Percentiles rank a stretch among this genome's conserved stretches.
Evolutionary conservation across 2,113 vertebrate species (phyloP).

Genomic region (Lanius collurio): DNA sequence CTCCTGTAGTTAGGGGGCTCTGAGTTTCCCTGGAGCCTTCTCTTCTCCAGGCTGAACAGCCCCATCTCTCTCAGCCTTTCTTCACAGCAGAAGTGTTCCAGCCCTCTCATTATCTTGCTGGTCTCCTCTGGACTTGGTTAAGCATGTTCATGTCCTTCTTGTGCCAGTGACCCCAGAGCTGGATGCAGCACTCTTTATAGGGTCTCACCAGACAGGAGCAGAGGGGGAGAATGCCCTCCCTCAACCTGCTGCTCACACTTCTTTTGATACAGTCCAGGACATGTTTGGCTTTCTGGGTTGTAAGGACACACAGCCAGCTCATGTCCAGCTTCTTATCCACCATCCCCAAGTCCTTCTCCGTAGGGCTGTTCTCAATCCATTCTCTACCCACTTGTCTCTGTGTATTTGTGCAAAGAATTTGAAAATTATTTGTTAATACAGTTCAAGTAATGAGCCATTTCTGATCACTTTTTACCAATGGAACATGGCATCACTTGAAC

Average conservation of each 20-base stretch:
- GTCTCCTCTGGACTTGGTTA: not conserved
- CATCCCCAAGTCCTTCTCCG: not conserved
- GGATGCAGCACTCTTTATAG: not conserved
- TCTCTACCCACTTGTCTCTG: not conserved
- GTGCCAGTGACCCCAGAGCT: not conserved
- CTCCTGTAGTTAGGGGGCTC: not conserved
- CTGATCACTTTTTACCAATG: not conserved
- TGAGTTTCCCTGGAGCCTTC: not conserved
- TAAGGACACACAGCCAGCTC: not conserved
- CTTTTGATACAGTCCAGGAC: not conserved
- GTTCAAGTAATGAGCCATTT: not conserved
- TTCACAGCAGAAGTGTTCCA: not conserved
- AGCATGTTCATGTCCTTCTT: not conserved
- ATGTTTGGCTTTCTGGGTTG: not conserved
- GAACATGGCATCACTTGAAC: not conserved
- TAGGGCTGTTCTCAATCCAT: not conserved
- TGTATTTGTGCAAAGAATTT: not conserved
- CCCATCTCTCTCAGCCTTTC: not conserved
- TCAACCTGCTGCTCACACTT: not conserved
- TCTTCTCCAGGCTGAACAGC: not conserved
- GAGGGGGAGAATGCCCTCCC: not conserved
- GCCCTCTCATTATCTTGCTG: not conserved
- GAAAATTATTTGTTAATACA: not conserved
- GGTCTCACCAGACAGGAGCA: not conserved
- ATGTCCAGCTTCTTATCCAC: not conserved